Percentiles rank a stretch among this genome's conserved stretches.
phyloP scores from a whole-genome alignment of 2,888 invertebrate species.

The Leptinotarsa rubiginosa region DNA sequence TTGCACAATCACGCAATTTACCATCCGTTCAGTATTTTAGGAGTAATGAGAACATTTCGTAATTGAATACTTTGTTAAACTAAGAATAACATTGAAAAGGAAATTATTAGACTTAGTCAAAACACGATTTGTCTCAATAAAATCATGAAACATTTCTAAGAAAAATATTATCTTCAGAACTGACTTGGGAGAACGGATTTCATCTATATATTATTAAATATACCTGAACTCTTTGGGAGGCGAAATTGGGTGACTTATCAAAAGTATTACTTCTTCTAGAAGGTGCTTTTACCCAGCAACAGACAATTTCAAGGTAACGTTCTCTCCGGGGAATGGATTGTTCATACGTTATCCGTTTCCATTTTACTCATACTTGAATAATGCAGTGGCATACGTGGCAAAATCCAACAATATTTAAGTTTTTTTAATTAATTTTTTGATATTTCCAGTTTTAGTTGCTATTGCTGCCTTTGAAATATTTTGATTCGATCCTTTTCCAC shows the following conservation, averaged over 20 bases:
- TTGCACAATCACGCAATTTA: not conserved
- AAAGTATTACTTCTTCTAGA: not conserved
- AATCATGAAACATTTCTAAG: not conserved
- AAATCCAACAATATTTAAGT: too few species aligned
- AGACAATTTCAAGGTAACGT: constrained; percentile 16
- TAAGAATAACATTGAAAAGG: constrained; percentile 4
- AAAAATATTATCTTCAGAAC: not conserved
- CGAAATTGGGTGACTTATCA: constrained; percentile 5
- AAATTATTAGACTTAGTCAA: not conserved
- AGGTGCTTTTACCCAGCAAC: constrained; percentile 16
- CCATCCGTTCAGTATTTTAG: not conserved
- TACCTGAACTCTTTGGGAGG: not conserved
- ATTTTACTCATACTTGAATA: not conserved
- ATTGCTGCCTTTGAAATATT: too few species aligned
- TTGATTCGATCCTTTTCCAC: too few species aligned
- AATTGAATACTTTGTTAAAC: not conserved
- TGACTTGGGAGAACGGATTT: not conserved
- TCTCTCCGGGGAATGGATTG: not conserved
- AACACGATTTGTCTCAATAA: not conserved
- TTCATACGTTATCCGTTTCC: not conserved
- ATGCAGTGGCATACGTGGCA: not conserved
- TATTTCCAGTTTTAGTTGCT: too few species aligned
- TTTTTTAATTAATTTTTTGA: too few species aligned
- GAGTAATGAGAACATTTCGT: not conserved
- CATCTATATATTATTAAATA: not conserved